Conservation (phyloP, 1,140 invertebrate species). For the Helicoverpa armigera region DNA sequence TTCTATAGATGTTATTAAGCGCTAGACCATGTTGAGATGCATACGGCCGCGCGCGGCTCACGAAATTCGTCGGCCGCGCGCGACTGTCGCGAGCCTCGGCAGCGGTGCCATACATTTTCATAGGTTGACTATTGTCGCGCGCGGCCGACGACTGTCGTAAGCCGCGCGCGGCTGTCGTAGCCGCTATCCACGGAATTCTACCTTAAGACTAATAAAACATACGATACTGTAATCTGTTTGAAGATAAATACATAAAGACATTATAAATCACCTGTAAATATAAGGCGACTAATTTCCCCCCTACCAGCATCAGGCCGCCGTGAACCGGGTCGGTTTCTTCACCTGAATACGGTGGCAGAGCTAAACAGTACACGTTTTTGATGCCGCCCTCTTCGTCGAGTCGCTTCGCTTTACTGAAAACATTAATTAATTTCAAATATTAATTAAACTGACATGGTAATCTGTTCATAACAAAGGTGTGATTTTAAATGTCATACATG, state of each 20-base stretch:
- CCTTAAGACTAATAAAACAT: too few species aligned
- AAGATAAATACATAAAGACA: background rate
- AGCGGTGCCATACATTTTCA: too few species aligned
- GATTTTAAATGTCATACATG: background rate
- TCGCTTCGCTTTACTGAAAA: constrained; percentile 56
- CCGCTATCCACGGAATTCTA: too few species aligned
- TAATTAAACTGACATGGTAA: background rate
- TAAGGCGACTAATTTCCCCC: constrained; percentile 72
- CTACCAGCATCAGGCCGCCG: constrained; percentile 70
- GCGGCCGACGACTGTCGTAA: too few species aligned
- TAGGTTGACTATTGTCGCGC: too few species aligned
- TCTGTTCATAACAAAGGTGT: background rate
- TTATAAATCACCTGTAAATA: constrained; percentile 69
- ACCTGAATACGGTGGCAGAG: constrained; percentile 63
- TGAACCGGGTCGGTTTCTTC: constrained; percentile 70
- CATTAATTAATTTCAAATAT: background rate
- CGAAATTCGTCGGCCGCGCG: too few species aligned
- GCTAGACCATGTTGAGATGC: too few species aligned
- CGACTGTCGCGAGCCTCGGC: too few species aligned
- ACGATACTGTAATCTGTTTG: background rate
- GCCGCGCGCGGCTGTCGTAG: too few species aligned
- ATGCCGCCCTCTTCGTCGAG: constrained; percentile 51
- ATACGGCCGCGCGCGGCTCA: too few species aligned
- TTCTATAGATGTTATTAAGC: too few species aligned
- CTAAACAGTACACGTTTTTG: constrained; percentile 72